These are phyloP conservation scores for Meliscaeva auricollis DNA, from an alignment of 2,888 invertebrate species.

Conservation along the genomic window DNA sequence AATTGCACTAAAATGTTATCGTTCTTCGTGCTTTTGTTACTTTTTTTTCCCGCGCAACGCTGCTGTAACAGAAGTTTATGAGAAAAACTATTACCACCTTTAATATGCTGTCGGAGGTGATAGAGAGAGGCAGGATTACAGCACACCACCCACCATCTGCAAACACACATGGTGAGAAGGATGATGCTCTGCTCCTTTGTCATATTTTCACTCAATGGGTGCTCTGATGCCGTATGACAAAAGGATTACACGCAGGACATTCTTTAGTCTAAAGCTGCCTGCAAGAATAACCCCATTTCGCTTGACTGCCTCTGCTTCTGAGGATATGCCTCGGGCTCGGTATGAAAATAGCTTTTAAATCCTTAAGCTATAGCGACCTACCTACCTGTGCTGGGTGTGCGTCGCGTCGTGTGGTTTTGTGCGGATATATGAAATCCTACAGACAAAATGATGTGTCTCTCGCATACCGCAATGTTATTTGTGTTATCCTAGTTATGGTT, in stretches of 20 bases:
- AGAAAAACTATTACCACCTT: conserved; percentile 69
- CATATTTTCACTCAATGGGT: conserved; percentile 32
- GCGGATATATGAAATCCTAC: neutral
- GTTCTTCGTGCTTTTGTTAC: conserved; percentile 8
- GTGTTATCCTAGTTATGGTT: conserved; percentile 62
- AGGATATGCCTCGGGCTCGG: conserved; percentile 26
- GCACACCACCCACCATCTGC: neutral
- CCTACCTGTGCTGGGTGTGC: conserved; percentile 7
- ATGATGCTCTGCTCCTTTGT: conserved; percentile 15
- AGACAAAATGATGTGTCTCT: conserved; percentile 46
- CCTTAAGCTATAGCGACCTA: conserved; percentile 14
- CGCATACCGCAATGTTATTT: conserved; percentile 59
- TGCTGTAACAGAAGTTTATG: conserved; percentile 57
- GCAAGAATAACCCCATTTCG: conserved; percentile 25
- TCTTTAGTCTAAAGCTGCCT: conserved; percentile 23
- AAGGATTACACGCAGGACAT: conserved; percentile 65
- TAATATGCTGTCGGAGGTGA: conserved; percentile 35
- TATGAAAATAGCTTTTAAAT: conserved; percentile 65
- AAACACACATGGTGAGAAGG: neutral
- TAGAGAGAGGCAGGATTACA: conserved; percentile 25
- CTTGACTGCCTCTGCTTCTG: conserved; percentile 19
- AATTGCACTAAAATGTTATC: conserved; percentile 65
- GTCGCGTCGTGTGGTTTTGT: conserved; percentile 30
- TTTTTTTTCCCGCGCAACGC: neutral
- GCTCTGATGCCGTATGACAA: conserved; percentile 43